These are phyloP conservation scores for Zaprionus camerounensis DNA, from an alignment of 1,140 invertebrate genomes.

Conservation along the genomic window DNA sequence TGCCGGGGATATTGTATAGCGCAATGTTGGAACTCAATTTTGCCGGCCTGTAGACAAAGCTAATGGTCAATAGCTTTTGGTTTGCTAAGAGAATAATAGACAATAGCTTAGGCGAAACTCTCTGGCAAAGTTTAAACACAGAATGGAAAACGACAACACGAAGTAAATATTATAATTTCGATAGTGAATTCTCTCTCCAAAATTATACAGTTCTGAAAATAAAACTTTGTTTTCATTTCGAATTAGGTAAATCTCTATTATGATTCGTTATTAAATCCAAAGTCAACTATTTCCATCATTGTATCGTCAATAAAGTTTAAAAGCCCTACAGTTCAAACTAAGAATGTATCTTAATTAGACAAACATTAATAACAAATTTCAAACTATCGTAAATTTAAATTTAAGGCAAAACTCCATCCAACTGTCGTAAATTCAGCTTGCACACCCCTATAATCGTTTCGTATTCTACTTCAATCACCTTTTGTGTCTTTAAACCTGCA, in stretches of 20 bases:
- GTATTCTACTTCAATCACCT: background rate
- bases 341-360: background rate
- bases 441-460: background rate
- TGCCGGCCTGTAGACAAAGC: background rate
- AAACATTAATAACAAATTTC: background rate
- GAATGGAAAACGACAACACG: too few species aligned
- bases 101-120: too few species aligned
- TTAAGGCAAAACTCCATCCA: background rate
- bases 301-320: background rate
- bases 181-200: too few species aligned
- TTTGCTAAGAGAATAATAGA: background rate
- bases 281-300: too few species aligned
- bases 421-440: background rate
- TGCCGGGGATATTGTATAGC: background rate
- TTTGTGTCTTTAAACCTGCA: constrained; percentile 16
- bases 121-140: too few species aligned
- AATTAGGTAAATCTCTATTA: too few species aligned
- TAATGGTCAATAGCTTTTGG: background rate
- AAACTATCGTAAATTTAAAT: background rate
- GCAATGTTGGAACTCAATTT: background rate
- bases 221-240: too few species aligned
- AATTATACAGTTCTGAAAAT: too few species aligned
- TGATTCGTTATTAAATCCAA: too few species aligned
- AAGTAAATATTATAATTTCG: too few species aligned
- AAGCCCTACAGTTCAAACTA: background rate